Evolutionary conservation across 2,888 invertebrate species (phyloP), one percentile per base, ranked within the genome.

Genomic region (Margaritifera margaritifera): DNA sequence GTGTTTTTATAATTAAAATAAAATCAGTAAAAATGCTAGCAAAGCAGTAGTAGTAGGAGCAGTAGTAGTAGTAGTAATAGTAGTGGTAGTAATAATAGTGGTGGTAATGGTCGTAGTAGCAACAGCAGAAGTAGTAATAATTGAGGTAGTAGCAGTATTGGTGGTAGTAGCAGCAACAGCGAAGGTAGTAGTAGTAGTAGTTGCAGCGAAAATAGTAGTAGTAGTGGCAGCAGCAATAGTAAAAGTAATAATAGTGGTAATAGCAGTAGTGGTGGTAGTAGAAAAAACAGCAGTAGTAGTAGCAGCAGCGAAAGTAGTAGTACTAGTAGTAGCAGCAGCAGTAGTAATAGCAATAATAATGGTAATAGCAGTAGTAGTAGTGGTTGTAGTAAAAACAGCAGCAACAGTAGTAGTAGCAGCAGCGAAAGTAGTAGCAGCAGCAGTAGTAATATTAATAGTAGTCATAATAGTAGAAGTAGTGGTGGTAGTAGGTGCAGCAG

Each of bases 41-140:
- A 27, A 27, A 27, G 27, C 53, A 53, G 53, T 53, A 53, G 53
- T 53, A 53, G 53, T 53, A 53, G 53, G 15, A 53, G 53, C 53
- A 53, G 53, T 53, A 53, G 53, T 19, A 53, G 53, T 53, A 53
- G 53, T 53, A 53, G 53, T 53, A 53, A 19, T 53, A 53, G 53
- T 53, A 53, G 53, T 53, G 19, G 53, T 53, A 53, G 53, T 53
- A 53, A 19, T 53, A 53, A 19, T 53, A 53, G 53, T 53, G 19
- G 53, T 19, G 19, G 53, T 53, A 53, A 19, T 53, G 19, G 53
- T 19, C 15, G 53, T 53, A 53, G 53, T 19, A 53, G 53, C 19
- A 53, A 19, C 19, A 53, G 54, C 22, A 5, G 54, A n/a, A 5
- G 54, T 22, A 54, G 5, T 4, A 54, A 3, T 54, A 5, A 22